Base-by-base conservation (phyloP, 2,888 invertebrate genomes). In the Phragmatobia fuliginosa region DNA sequence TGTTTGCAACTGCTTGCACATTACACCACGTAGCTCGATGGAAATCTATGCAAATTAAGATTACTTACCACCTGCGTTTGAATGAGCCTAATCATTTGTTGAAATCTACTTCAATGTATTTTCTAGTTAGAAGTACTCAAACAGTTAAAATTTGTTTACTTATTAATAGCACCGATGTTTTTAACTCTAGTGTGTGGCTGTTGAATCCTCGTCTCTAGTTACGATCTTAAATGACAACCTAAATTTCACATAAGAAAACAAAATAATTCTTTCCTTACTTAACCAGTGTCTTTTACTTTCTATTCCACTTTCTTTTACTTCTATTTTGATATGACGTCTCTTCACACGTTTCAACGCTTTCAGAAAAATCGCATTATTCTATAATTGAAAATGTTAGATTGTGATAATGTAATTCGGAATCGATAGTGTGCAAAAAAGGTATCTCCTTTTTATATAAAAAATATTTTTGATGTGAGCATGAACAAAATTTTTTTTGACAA, bases 1-100 rank as follows among this genome's bases (percentile, higher is more conserved):
- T 86, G 88, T 85, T 86, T 81, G 82, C 85, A 86, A 85, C 85
- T 82, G 80, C 80, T 73, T 77, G 70, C 66, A 66, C 59, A 65
- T 63, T n/a, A 59, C 28, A 56, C 25, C 21, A 62, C 60, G 56
- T 62, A 41, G 21, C 41, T 41, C 28, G 28, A 31, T 62, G 62
- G 31, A 62, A 74, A 69, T 41, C 72, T 73, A 80, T 77, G 82
- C 78, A 77, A 82, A 80, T 80, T 75, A 68, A 77, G 78, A 82
- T 79, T 76, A 69, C 68, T 81, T 73, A 71, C 71, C 71, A 77
- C 75, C 77, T 66, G 71, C 67, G 63, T 62, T 62, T 64, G 67
- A 77, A 73, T 71, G 73, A 73, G 68, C 61, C 70, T 73, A 74
- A 80, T 28, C 56, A 56, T 82, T 82, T 72, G 80, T 74, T 82